phyloP scores from a whole-genome alignment of 2,113 vertebrate species.

The Alouatta palliata region DNA sequence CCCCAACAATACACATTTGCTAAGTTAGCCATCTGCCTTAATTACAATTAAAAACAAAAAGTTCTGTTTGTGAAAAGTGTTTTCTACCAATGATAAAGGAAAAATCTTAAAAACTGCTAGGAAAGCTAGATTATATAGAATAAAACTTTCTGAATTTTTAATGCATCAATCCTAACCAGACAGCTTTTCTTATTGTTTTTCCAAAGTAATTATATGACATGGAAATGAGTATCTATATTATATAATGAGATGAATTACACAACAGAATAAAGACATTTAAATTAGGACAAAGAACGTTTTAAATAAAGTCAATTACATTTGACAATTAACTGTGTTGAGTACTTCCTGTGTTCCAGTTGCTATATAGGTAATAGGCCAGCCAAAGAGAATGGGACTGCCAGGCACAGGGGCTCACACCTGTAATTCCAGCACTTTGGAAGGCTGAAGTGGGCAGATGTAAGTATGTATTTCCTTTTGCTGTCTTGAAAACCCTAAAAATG shows the following conservation, averaged over 20 bases:
- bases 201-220: neutral
- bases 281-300: neutral
- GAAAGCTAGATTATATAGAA: neutral
- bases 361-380: neutral
- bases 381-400: too few relatives aligned
- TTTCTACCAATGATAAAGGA: neutral
- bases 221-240: neutral
- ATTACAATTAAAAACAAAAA: constrained; percentile 1
- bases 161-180: neutral
- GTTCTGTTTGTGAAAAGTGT: neutral
- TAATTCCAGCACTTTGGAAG: too few relatives aligned
- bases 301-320: neutral
- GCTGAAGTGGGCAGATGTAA: neutral
- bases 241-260: neutral
- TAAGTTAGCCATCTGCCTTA: neutral
- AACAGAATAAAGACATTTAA: neutral
- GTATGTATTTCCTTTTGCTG: neutral
- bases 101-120: neutral
- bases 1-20: neutral
- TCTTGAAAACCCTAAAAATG: neutral
- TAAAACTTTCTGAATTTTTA: neutral
- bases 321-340: neutral
- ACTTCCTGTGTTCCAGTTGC: neutral
- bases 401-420: too few relatives aligned
- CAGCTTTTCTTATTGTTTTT: neutral